A percentile compares a stretch with the other conserved stretches of the same genome.
These are phyloP conservation scores for Notarius quadriscutis DNA, from an alignment of 2,113 vertebrate species.

Conservation along the genomic window DNA sequence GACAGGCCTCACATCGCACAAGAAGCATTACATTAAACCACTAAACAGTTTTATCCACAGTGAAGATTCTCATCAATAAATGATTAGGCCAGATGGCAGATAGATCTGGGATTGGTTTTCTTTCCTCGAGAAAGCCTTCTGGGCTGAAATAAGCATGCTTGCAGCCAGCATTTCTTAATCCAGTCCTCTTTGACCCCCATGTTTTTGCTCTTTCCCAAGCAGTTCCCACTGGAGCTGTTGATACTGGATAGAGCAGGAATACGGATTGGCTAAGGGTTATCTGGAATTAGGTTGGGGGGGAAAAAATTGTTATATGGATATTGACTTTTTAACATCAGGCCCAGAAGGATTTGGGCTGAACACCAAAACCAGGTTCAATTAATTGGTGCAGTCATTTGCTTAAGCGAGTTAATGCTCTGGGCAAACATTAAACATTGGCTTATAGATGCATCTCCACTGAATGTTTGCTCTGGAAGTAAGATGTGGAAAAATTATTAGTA, in stretches of 20 bases:
- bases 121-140: background rate
- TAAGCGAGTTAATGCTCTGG: constrained; percentile 8
- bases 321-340: constrained; percentile 6
- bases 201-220: background rate
- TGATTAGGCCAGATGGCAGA: background rate
- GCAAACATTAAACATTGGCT: background rate
- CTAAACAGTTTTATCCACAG: background rate
- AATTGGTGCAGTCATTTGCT: constrained; percentile 12
- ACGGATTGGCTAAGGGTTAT: background rate
- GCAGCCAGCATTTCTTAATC: background rate
- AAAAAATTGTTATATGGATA: background rate
- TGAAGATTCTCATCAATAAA: background rate
- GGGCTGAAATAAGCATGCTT: background rate
- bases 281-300: background rate
- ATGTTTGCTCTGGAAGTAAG: background rate
- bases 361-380: background rate
- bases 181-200: background rate
- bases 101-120: background rate
- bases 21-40: background rate
- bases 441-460: background rate
- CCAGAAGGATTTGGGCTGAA: constrained; percentile 18
- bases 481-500: background rate
- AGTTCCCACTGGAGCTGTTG: background rate
- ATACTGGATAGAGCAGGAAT: background rate
- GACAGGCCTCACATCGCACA: background rate